Conservation (phyloP, 2,797 vertebrate genomes). For the Lophius americanus region DNA sequence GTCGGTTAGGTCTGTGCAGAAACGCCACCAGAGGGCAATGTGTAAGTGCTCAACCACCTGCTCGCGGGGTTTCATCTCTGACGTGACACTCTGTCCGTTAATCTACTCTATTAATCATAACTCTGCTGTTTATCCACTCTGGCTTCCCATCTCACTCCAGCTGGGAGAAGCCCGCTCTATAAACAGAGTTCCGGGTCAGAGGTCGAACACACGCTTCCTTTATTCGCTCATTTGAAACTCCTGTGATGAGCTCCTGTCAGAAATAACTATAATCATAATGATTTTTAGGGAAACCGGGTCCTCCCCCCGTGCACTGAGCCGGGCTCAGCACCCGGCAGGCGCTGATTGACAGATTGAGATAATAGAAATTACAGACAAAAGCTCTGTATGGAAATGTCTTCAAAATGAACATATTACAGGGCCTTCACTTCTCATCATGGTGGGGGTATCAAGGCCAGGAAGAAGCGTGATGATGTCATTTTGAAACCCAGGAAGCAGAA, state of each 20-base stretch:
- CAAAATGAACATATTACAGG: conserved; percentile 45
- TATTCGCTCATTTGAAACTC: conserved; percentile 22
- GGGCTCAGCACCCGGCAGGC: conserved; percentile 18
- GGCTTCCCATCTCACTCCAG: conserved; percentile 7
- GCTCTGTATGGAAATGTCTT: conserved; percentile 60
- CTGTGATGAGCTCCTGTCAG: conserved; percentile 53
- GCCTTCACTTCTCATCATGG: conserved; percentile 11
- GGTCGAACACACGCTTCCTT: conserved; percentile 34
- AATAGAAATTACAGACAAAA: conserved; percentile 64
- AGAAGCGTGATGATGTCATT: not conserved
- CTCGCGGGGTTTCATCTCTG: conserved; percentile 14
- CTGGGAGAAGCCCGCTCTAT: not conserved
- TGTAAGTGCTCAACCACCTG: conserved; percentile 35
- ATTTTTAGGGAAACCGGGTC: conserved; percentile 51
- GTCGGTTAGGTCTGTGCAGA: not conserved
- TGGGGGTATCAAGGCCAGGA: conserved; percentile 3
- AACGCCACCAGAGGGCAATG: conserved; percentile 67
- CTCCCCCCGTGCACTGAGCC: conserved; percentile 56
- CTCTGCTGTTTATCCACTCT: conserved; percentile 24
- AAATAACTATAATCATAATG: conserved; percentile 45
- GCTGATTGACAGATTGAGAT: conserved; percentile 75
- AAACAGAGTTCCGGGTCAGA: conserved; percentile 25
- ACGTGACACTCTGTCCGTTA: conserved; percentile 13
- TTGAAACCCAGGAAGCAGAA: not conserved
- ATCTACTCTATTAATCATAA: conserved; percentile 33